Percentiles rank a stretch among this genome's conserved stretches.
phyloP scores from a whole-genome alignment of 2,113 vertebrate species.

The Aptenodytes patagonicus region DNA sequence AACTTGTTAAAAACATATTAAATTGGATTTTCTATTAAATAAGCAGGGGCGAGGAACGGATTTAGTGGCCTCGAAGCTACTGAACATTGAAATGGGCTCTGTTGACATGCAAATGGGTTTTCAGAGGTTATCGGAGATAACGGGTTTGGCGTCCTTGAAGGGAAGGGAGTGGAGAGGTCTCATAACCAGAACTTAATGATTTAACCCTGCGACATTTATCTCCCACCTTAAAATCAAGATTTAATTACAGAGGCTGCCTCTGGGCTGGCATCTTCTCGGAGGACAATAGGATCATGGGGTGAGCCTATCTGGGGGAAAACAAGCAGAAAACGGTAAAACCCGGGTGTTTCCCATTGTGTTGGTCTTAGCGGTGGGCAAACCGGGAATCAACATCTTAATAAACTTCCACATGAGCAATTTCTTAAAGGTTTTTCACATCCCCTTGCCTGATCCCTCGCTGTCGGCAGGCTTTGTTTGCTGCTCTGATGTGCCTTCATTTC shows the following conservation, averaged over 20 bases:
- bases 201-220: background rate
- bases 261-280: background rate
- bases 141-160: background rate
- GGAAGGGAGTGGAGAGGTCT: background rate
- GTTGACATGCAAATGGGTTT: background rate
- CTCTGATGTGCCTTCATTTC: background rate
- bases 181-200: background rate
- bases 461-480: background rate
- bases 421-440: background rate
- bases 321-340: background rate
- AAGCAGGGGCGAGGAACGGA: background rate
- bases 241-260: background rate
- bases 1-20: background rate
- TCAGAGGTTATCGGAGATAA: background rate
- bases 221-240: background rate
- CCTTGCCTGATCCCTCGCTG: background rate
- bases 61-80: background rate
- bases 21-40: background rate
- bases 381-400: background rate
- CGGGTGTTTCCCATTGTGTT: accelerated
- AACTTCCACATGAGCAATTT: background rate
- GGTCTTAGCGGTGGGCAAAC: background rate
- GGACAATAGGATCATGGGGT: accelerated
- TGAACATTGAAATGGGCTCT: background rate
- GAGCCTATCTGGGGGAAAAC: background rate